Evolutionary conservation across 2,888 invertebrate genomes (phyloP), one percentile per base, ranked within the genome.

Genomic region (Amphipoea oculea): DNA sequence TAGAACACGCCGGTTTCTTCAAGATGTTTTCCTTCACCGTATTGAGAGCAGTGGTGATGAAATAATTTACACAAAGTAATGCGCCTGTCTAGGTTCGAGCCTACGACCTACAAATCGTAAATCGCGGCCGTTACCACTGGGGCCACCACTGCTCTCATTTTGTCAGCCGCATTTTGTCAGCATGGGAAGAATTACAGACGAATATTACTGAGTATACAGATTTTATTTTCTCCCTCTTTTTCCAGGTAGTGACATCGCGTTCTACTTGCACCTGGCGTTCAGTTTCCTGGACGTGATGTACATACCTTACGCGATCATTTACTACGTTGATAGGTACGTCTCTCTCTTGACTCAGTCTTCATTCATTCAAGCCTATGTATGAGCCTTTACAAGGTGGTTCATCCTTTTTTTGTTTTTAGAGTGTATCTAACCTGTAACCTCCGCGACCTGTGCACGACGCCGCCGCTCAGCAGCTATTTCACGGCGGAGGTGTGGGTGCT

Each of bases 301-400:
- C 93, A 97, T 98, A 87, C 98, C 99, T 1, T 98, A 98, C 92
- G 98, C 98, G 20, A 98, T 98, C 71, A 97, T 99, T 72, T 98
- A 98, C 92, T 98, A 98, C 92, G 98, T 98, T 71, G 98, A 98
- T 93, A 97, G 96, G 97, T 97, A 86, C 90, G 94, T 91, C 1
- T 20, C 2, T 42, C 29, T 29, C 36, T 57, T 36, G 23, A 42
- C 20, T 29, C 40, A 17, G 29, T 51, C 5, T 5, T 76, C 12
- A 29, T 67, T 20, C 0, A 14, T 29, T 17, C 17, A 6, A 29
- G 65, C n/a, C 23, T 67, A 40, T 20, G n/a, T 67, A 40, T 20
- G n/a, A 60, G 23, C 3, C 17, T 36, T 66, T 40, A 14, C 5
- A 45, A 48, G 5, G 11, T 42, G 23, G 0, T n/a, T 6, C 4